Conservation (phyloP, 92 coral and sea anemone species). For the Galaxea fascicularis region DNA sequence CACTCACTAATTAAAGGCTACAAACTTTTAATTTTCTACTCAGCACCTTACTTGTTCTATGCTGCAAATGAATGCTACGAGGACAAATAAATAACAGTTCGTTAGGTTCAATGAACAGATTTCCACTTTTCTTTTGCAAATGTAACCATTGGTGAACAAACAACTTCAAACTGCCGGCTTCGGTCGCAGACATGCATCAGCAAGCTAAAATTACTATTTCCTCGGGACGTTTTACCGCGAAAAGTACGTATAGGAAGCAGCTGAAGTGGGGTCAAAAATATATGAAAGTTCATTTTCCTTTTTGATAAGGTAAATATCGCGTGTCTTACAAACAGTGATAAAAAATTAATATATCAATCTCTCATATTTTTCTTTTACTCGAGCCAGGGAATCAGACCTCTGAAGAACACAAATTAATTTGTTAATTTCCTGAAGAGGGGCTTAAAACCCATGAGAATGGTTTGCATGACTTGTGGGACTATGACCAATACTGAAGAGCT, state of each 20-base stretch:
- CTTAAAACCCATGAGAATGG: neutral
- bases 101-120: neutral
- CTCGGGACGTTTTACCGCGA: neutral
- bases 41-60: neutral
- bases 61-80: neutral
- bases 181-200: neutral
- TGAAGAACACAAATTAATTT: slow-evolving; percentile 17
- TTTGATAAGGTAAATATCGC: neutral
- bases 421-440: neutral
- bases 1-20: neutral
- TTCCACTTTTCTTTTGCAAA: neutral
- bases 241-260: neutral
- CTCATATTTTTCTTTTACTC: neutral
- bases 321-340: neutral
- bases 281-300: neutral
- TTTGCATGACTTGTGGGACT: slow-evolving; percentile 27
- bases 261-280: slow-evolving; percentile 29
- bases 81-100: neutral
- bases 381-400: neutral
- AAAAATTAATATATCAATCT: neutral
- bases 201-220: neutral
- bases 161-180: neutral
- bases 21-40: neutral
- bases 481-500: slow-evolving; percentile 10
- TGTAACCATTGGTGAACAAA: neutral